A percentile compares a stretch with the other conserved stretches of the same genome.
Conservation (phyloP, 2,113 vertebrate genomes). For the Atherinomorus stipes region DNA sequence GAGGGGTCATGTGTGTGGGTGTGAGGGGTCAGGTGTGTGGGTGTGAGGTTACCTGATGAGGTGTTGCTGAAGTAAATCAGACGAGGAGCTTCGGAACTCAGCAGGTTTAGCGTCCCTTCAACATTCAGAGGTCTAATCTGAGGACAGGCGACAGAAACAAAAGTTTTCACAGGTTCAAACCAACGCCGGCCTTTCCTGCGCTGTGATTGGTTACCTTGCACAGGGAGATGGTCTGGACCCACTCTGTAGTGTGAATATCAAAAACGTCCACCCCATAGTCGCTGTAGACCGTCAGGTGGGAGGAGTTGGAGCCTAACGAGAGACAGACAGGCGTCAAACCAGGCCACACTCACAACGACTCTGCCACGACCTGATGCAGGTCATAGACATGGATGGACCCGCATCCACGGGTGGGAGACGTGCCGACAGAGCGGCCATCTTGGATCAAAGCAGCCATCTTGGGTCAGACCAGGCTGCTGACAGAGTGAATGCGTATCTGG, state of each 20-base stretch:
- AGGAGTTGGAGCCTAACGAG: conserved; percentile 88
- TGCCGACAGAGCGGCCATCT: too few relatives aligned
- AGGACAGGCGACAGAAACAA: not conserved
- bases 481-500: too few relatives aligned
- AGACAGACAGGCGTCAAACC: not conserved
- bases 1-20: not conserved
- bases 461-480: too few relatives aligned
- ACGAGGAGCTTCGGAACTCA: conserved; percentile 90
- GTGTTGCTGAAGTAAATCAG: conserved; percentile 94
- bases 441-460: too few relatives aligned
- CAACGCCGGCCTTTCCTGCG: too few relatives aligned
- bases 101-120: conserved; percentile 92
- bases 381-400: too few relatives aligned
- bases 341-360: not conserved
- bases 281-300: conserved; percentile 93
- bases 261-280: conserved; percentile 97
- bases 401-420: too few relatives aligned
- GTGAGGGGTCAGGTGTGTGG: too few relatives aligned
- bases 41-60: conserved; percentile 82
- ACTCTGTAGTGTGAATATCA: conserved; percentile 91
- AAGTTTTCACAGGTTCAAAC: not conserved
- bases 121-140: conserved; percentile 93
- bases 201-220: conserved; percentile 83
- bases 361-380: not conserved
- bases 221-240: conserved; percentile 96